Evolutionary conservation across 2,888 invertebrate genomes (phyloP), one percentile per base, ranked within the genome.

Genomic region (Bembecia ichneumoniformis): DNA sequence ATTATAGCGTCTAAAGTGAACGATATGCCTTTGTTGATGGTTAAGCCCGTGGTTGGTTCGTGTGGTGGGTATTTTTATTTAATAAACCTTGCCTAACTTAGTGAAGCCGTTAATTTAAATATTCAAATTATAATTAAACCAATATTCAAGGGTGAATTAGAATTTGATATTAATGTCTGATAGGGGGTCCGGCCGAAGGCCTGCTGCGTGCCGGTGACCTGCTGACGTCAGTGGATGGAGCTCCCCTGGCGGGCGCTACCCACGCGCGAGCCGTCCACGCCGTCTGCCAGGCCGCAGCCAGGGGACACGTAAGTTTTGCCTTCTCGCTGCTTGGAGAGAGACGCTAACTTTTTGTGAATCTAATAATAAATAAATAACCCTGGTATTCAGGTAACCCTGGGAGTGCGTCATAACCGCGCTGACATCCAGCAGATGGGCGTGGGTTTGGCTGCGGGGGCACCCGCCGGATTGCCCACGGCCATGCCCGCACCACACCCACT

Each of bases 221-320:
- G 74, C 95, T 99, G 53, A 91, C 98, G 49, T 95, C 95, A 49
- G 98, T 99, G 50, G 98, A 99, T 79, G 95, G 95, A 14, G 90
- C 92, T 43, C 91, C 92, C 56, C 93, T 96, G 43, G 89, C 93
- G 58, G 86, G 87, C 62, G 94, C 96, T 1, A 95, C 97, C 2
- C 98, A 99, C 81, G 94, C 96, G 57, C 93, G 94, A 62, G 98
- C 98, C 0, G 98, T 99, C 3, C 94, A 96, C 55, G 88, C 96
- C 58, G 97, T 99, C 89, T 96, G 96, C 51, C 90, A 91, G 50
- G 97, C 98, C 0, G 96, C 96, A 0, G 88, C 93, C 34, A 90
- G 93, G 57, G 97, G 98, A 3, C 92, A 95, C 66, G 98, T 98
- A 0, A 13, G 40, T 40, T 5, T 13, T 5, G n/a, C 5, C 40